phyloP scores from a whole-genome alignment of 2,113 vertebrate genomes.

The Cyprinus carpio region DNA sequence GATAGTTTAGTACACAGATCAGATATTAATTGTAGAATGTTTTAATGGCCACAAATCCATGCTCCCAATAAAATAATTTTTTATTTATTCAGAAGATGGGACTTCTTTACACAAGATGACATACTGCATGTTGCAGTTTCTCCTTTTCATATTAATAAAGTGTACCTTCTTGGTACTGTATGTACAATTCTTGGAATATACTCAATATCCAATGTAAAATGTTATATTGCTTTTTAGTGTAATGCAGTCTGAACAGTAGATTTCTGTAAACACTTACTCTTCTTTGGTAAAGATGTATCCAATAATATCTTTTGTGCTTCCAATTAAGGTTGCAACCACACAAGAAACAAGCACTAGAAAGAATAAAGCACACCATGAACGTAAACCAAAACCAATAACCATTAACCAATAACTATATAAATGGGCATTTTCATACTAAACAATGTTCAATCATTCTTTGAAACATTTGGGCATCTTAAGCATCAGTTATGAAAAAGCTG shows the following conservation, averaged over 20 bases:
- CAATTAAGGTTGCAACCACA: constrained; percentile 67
- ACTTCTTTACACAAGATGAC: not conserved
- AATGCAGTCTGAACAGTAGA: not conserved
- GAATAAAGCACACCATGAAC: constrained; percentile 4
- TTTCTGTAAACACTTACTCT: constrained; percentile 67
- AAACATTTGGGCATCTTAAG: not conserved
- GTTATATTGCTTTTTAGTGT: not conserved
- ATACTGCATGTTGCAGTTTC: not conserved
- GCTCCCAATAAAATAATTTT: not conserved
- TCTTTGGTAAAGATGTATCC: constrained; percentile 85
- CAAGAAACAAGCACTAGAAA: constrained; percentile 73
- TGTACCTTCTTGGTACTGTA: not conserved
- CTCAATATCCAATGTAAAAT: not conserved
- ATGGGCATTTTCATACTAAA: not conserved
- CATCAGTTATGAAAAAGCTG: not conserved
- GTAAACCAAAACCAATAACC: not conserved
- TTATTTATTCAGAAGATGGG: not conserved
- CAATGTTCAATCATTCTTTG: not conserved
- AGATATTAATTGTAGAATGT: not conserved
- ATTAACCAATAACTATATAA: not conserved
- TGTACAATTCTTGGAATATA: not conserved
- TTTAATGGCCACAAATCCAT: not conserved
- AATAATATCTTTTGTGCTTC: constrained; percentile 72
- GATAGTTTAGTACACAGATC: not conserved
- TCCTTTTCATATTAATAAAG: not conserved